Evolutionary conservation across 2,797 vertebrate genomes (phyloP), one percentile per base, ranked within the genome.

Genomic region (Smutsia temminckii): DNA sequence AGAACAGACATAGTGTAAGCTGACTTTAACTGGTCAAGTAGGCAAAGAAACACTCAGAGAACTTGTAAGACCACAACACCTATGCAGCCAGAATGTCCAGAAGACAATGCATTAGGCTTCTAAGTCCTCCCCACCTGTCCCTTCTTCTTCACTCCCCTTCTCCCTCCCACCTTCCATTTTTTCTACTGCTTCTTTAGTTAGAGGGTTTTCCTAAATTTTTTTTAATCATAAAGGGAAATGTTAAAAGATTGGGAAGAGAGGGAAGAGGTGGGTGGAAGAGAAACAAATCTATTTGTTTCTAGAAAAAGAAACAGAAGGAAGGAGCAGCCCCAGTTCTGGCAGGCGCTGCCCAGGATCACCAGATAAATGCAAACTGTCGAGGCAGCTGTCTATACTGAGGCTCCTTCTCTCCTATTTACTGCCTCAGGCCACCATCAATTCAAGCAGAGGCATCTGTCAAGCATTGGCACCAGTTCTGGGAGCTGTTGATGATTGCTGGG

Each of bases 361-460:
- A 46, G 74, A 55, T 32, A 85, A 37, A 72, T 42, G 8, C 21
- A 88, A 74, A 27, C 6, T 1, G 2, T 42, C 40, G 27, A 5
- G 10, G n/a, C 23, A 46, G 29, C 21, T 53, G 16, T 27, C 55
- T 27, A 29, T 89, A 32, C 68, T 46, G 23, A 84, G n/a, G 34
- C 14, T 59, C 51, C 12, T 32, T 78, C 16, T 84, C 21, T 75
- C 81, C 18, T 92, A 95, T 83, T 92, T 74, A 92, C 32, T 49
- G 40, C 57, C 34, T 63, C 25, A n/a, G 37, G 21, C 64, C 66
- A 85, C 63, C 71, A 37, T 81, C 42, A 83, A 72, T 87, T 90
- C 5, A 57, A 90, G 34, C 72, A 32, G 93, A 93, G 29, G n/a
- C 55, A 27, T 53, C 40, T 66, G 78, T 55, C 51, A 90, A 64